phyloP scores from a whole-genome alignment of 1,140 invertebrate genomes.

The Thrips palmi region DNA sequence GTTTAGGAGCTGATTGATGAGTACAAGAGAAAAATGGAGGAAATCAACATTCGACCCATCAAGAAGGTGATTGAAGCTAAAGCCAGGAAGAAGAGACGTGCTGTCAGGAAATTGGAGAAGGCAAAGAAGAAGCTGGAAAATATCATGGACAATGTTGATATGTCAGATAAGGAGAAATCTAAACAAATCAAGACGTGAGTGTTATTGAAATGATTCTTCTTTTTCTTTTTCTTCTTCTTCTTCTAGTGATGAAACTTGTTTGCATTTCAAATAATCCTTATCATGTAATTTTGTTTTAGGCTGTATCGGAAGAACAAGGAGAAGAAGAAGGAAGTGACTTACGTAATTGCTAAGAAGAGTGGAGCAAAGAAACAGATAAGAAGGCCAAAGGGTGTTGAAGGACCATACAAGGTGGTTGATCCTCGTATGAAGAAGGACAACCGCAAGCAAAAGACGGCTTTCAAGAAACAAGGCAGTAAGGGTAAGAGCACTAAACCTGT shows the following conservation, averaged over 20 bases:
- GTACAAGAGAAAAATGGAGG: slow-evolving; percentile 57
- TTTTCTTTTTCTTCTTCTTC: slow-evolving; percentile 6
- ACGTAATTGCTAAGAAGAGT: slow-evolving; percentile 88
- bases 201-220: slow-evolving; percentile 8
- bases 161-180: slow-evolving; percentile 79
- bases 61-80: slow-evolving; percentile 98
- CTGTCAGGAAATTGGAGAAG: slow-evolving; percentile 68
- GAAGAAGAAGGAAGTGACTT: slow-evolving; percentile 78
- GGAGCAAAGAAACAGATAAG: slow-evolving; percentile 50
- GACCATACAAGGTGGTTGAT: slow-evolving; percentile 88
- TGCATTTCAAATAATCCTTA: not conserved
- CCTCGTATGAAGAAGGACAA: slow-evolving; percentile 89
- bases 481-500: too few species aligned
- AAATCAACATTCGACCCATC: slow-evolving; percentile 84
- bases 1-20: slow-evolving; percentile 44
- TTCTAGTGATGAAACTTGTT: slow-evolving; percentile 1
- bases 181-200: slow-evolving; percentile 76
- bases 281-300: slow-evolving; percentile 35
- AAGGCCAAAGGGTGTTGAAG: slow-evolving; percentile 74
- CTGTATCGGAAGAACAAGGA: slow-evolving; percentile 82
- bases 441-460: too few species aligned
- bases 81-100: slow-evolving; percentile 85
- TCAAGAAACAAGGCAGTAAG: too few species aligned
- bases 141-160: slow-evolving; percentile 75
- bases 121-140: slow-evolving; percentile 91